Percentiles rank a stretch among this genome's conserved stretches.
phyloP scores from a whole-genome alignment of 2,888 invertebrate species.

The Drosophila kanekoi region DNA sequence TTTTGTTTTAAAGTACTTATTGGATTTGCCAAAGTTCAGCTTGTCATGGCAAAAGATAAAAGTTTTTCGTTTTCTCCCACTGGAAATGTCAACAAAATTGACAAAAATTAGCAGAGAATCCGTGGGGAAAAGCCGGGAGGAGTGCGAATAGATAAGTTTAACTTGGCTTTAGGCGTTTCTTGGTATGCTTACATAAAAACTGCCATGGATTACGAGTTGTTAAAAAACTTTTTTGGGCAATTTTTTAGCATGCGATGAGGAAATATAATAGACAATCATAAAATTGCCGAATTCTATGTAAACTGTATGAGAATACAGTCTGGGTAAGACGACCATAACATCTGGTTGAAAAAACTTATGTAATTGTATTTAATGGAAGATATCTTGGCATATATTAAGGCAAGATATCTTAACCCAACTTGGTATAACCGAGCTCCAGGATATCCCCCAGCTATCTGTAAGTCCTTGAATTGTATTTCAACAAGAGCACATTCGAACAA shows the following conservation, averaged over 20 bases:
- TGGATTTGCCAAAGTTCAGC: slow-evolving; percentile 60
- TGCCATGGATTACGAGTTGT: slow-evolving; percentile 9
- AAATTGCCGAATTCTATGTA: neutral
- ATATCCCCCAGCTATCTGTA: too few relatives aligned
- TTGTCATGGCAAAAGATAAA: slow-evolving; percentile 15
- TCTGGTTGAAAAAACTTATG: too few relatives aligned
- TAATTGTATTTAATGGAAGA: too few relatives aligned
- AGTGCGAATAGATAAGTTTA: neutral
- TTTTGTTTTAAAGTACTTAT: slow-evolving; percentile 61
- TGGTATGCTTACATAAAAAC: neutral
- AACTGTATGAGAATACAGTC: too few relatives aligned
- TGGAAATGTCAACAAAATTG: slow-evolving; percentile 26
- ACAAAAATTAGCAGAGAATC: slow-evolving; percentile 6
- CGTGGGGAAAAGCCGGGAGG: neutral
- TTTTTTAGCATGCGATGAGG: too few relatives aligned
- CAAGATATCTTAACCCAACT: too few relatives aligned
- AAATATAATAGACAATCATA: neutral
- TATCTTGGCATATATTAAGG: too few relatives aligned
- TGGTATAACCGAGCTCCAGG: too few relatives aligned
- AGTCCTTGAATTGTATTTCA: too few relatives aligned
- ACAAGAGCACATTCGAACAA: neutral
- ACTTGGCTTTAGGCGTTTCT: neutral
- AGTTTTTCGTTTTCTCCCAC: slow-evolving; percentile 15
- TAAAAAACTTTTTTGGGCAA: neutral
- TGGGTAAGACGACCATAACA: too few relatives aligned